These are phyloP conservation scores for Drosophila azteca DNA, from an alignment of 1,140 invertebrate species.

Conservation along the genomic window DNA sequence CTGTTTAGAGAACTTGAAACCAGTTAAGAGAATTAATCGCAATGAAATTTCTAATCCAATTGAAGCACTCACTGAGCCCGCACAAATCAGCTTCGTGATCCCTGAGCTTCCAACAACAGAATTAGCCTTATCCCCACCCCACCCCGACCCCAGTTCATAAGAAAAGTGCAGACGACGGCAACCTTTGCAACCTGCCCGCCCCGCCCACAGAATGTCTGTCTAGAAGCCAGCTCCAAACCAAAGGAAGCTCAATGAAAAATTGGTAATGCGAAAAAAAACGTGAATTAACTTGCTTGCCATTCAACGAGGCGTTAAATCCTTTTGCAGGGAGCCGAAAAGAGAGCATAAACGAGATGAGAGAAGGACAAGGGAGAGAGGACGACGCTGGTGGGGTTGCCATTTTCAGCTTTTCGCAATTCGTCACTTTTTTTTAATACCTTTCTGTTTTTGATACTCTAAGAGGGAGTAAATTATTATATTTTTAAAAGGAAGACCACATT, in stretches of 20 bases:
- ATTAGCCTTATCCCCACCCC: not conserved
- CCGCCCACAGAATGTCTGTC: not conserved
- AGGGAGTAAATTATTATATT: too few relatives aligned
- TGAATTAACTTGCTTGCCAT: slow-evolving; percentile 70
- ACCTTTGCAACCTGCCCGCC: not conserved
- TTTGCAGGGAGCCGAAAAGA: slow-evolving; percentile 20
- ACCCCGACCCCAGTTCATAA: not conserved
- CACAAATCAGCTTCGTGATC: slow-evolving; percentile 7
- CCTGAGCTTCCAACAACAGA: not conserved
- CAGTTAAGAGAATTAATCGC: too few relatives aligned
- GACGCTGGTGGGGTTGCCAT: slow-evolving; percentile 25
- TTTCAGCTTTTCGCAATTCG: slow-evolving; percentile 34
- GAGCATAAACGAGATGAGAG: not conserved
- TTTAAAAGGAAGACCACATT: too few relatives aligned
- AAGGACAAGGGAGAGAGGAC: not conserved
- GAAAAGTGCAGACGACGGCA: slow-evolving; percentile 5
- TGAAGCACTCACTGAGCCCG: slow-evolving; percentile 1
- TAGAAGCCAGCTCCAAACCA: slow-evolving; percentile 16
- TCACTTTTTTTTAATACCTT: slow-evolving; percentile 2
- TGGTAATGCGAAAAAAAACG: slow-evolving; percentile 51
- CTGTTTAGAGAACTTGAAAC: too few relatives aligned
- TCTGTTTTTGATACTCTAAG: too few relatives aligned
- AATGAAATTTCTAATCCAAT: too few relatives aligned
- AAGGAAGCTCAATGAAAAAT: slow-evolving; percentile 51
- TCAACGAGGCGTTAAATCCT: slow-evolving; percentile 71